Conservation (phyloP, 2,113 vertebrate genomes). For the Urocitellus parryii region DNA sequence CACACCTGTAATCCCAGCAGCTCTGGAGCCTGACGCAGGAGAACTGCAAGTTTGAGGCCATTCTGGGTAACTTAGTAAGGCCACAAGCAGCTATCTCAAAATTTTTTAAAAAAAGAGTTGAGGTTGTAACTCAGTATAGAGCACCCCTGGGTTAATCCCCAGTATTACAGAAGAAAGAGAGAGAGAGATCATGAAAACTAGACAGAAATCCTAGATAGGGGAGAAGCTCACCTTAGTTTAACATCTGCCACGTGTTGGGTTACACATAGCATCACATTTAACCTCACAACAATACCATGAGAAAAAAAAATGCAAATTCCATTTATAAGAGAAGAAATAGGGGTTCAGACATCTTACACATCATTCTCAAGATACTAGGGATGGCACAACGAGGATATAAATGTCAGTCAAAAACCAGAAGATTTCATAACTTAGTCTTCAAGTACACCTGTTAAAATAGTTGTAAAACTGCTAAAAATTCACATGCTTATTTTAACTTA, state of each 20-base stretch:
- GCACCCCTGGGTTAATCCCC: too few species aligned
- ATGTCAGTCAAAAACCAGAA: background rate
- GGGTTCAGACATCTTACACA: background rate
- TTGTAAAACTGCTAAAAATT: constrained; percentile 12
- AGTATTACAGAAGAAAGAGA: too few species aligned
- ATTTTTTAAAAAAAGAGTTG: too few species aligned
- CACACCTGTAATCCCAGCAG: too few species aligned
- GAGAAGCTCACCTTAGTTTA: background rate
- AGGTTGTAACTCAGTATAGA: too few species aligned
- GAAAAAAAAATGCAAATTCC: constrained; percentile 16
- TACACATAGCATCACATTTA: background rate
- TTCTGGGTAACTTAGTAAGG: too few species aligned
- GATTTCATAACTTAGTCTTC: background rate
- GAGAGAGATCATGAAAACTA: background rate
- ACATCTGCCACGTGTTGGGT: background rate
- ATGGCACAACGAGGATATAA: background rate
- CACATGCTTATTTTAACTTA: constrained; percentile 3
- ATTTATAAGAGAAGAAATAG: background rate
- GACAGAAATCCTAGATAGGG: background rate
- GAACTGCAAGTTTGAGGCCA: too few species aligned
- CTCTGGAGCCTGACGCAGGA: too few species aligned
- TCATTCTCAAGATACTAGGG: background rate
- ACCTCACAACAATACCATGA: background rate
- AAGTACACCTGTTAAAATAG: background rate
- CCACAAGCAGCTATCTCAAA: too few species aligned